Conservation (phyloP, 2,888 invertebrate species). For the Pilophorus perplexus region DNA sequence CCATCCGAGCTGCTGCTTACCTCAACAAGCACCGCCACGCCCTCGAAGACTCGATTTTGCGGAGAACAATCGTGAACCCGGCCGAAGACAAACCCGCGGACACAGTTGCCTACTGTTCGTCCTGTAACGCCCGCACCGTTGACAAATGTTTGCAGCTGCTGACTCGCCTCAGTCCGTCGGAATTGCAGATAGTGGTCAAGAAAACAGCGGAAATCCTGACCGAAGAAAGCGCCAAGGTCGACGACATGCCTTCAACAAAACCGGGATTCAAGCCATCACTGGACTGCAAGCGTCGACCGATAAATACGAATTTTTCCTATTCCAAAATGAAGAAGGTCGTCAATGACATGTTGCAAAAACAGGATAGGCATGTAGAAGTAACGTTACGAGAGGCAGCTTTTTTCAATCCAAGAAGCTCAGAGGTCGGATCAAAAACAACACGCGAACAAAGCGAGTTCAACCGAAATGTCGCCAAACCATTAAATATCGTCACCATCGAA, state of each 20-base stretch:
- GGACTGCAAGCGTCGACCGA: neutral
- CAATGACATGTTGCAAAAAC: neutral
- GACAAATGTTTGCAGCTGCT: neutral
- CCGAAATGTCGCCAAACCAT: neutral
- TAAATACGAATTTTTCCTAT: neutral
- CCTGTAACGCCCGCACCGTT: neutral
- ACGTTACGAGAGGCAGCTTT: constrained; percentile 21
- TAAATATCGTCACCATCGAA: neutral
- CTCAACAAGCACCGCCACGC: neutral
- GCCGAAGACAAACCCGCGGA: too few relatives aligned
- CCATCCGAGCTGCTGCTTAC: neutral
- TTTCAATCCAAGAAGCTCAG: constrained; percentile 10
- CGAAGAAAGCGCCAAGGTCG: neutral
- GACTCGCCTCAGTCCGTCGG: neutral
- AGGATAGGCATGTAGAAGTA: neutral
- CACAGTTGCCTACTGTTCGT: neutral
- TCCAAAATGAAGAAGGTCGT: neutral
- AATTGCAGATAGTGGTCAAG: neutral
- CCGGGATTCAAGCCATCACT: neutral
- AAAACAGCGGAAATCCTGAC: neutral
- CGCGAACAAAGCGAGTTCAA: neutral
- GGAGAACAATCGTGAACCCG: neutral
- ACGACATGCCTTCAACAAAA: neutral
- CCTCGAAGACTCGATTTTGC: constrained; percentile 14
- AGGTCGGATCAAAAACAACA: too few relatives aligned